Percentiles rank a stretch among this genome's conserved stretches.
Evolutionary conservation across 2,797 vertebrate species (phyloP).

Genomic region (Myoxocephalus aenaeus): DNA sequence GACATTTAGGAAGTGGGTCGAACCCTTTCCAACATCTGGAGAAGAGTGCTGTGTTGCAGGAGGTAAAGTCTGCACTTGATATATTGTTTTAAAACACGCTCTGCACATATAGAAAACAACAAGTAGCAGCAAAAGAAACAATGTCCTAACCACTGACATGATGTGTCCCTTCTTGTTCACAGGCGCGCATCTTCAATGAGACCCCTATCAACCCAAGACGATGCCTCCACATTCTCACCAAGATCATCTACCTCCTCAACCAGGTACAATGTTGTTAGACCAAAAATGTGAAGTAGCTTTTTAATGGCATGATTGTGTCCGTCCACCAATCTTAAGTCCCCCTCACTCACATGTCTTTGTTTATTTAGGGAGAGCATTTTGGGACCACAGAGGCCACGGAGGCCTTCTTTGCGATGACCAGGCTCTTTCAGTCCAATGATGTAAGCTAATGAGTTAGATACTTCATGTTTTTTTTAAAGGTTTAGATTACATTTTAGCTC

Average conservation of each 20-base stretch:
- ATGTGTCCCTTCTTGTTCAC: neutral
- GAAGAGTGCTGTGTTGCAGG: slow-evolving; percentile 97
- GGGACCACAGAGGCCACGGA: slow-evolving; percentile 97
- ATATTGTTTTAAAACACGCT: neutral
- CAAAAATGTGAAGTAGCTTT: fast-evolving
- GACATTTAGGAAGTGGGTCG: slow-evolving; percentile 91
- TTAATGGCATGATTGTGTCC: neutral
- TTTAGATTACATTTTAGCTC: neutral
- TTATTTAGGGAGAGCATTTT: slow-evolving; percentile 92
- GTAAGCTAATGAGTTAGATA: slow-evolving; percentile 77
- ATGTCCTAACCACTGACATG: neutral
- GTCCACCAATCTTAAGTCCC: fast-evolving
- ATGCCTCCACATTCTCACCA: slow-evolving; percentile 99
- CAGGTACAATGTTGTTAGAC: slow-evolving; percentile 82
- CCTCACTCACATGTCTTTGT: neutral
- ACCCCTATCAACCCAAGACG: slow-evolving; percentile 96
- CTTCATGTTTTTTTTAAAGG: neutral
- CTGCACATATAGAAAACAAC: neutral
- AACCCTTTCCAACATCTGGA: slow-evolving; percentile 98
- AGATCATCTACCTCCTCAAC: slow-evolving; percentile 98
- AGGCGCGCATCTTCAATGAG: slow-evolving; percentile 98
- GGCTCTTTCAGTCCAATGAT: slow-evolving; percentile 97
- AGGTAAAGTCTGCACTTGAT: slow-evolving; percentile 81
- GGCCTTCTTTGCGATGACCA: slow-evolving; percentile 98
- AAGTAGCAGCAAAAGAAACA: neutral